These are phyloP conservation scores for Martes martes DNA, from an alignment of 2,113 vertebrate genomes.

Conservation along the genomic window DNA sequence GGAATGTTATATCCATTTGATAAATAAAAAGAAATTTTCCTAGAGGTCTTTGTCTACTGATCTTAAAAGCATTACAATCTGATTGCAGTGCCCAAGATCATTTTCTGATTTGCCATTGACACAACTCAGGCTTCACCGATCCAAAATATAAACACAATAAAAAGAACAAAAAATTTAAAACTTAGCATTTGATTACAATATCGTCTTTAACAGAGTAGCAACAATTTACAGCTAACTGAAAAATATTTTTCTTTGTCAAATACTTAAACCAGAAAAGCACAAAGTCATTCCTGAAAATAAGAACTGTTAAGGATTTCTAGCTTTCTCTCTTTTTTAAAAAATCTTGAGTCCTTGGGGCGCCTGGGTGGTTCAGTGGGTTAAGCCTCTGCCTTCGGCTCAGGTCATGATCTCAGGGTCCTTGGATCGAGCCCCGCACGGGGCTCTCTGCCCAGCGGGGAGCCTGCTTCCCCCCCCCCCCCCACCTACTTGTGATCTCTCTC, in stretches of 20 bases:
- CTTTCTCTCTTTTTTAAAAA: not conserved
- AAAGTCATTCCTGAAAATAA: not conserved
- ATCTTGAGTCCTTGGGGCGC: no score
- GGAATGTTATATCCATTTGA: not conserved
- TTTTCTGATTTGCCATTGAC: not conserved
- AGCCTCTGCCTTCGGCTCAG: no score
- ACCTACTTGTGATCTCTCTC: no score
- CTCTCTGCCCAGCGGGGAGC: no score
- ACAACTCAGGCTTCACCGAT: not conserved
- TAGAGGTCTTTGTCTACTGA: conserved; percentile 12
- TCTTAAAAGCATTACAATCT: not conserved
- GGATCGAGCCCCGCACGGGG: no score
- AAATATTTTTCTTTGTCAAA: not conserved
- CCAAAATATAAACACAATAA: not conserved
- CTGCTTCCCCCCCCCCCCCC: no score
- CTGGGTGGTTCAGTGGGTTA: no score
- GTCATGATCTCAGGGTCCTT: no score
- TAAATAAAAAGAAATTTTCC: not conserved
- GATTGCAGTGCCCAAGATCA: not conserved
- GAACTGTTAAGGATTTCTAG: not conserved
- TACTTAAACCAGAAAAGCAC: not conserved
- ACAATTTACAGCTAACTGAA: not conserved
- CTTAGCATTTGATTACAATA: not conserved
- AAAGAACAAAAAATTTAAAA: not conserved
- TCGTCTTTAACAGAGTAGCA: not conserved